A percentile compares a stretch with the other conserved stretches of the same genome.
phyloP scores from a whole-genome alignment of 2,888 invertebrate species.

The Iselma pallidipennis region DNA sequence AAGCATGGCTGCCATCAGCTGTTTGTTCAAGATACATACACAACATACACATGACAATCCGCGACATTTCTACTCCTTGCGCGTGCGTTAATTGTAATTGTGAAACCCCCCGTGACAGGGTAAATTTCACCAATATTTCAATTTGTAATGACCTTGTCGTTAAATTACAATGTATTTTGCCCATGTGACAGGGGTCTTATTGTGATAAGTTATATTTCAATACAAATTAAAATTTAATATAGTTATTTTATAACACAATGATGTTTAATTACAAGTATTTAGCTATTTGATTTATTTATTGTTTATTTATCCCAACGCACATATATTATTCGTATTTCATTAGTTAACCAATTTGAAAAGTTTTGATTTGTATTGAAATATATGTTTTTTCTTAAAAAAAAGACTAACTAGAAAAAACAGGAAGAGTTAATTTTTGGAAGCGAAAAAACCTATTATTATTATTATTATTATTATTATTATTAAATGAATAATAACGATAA shows the following conservation, averaged over 20 bases:
- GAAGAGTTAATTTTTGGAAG: background rate
- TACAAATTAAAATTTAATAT: background rate
- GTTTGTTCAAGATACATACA: too few relatives aligned
- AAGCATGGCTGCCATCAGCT: too few relatives aligned
- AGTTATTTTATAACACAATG: background rate
- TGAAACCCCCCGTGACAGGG: too few relatives aligned
- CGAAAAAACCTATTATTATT: too few relatives aligned
- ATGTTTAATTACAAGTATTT: background rate
- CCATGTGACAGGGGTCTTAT: too few relatives aligned
- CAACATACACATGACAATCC: too few relatives aligned
- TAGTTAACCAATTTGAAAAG: background rate
- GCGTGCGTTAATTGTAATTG: too few relatives aligned
- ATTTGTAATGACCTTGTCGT: too few relatives aligned
- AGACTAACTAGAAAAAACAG: background rate
- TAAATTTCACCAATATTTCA: too few relatives aligned
- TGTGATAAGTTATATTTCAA: background rate
- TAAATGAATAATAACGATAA: constrained; percentile 29
- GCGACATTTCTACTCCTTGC: too few relatives aligned
- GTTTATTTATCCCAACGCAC: constrained; percentile 1
- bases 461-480: too few relatives aligned
- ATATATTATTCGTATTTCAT: background rate
- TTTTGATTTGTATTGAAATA: constrained; percentile 25
- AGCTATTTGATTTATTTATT: background rate
- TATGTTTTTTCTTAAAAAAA: constrained; percentile 10
- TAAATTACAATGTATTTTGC: too few relatives aligned